Base-by-base conservation (phyloP, 2,797 vertebrate species). In the Crenuchus spilurus region DNA sequence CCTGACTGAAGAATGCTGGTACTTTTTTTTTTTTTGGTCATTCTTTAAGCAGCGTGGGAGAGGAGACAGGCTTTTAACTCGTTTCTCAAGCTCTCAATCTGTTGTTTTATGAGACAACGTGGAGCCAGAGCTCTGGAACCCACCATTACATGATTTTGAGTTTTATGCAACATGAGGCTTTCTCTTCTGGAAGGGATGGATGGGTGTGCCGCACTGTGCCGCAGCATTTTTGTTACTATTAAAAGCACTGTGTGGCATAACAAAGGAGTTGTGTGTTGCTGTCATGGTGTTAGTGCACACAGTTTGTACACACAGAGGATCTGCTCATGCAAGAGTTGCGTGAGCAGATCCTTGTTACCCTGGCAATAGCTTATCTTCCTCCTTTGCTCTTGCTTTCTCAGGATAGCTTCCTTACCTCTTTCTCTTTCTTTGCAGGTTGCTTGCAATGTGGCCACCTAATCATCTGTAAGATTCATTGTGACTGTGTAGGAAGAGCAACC, bases 31-130 rank as follows among this genome's bases (percentile, higher is more conserved):
- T 58, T 18, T 48, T 37, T 61, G 11, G 57, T 60, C 57, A 1
- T 60, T 22, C 28, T 11, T 22, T 39, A 13, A 39, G 58, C 58
- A 61, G 58, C 11, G 33, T 41, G 58, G 35, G 35, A 24, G 58
- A 26, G 35, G 18, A 42, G 48, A n/a, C 26, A 33, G 18, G 13
- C 24, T 44, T 55, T 55, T 31, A 55, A 31, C 52, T 55, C 52
- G 10, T 71, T 71, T 71, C 57, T 62, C 31, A 37, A 28, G 44
- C 16, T 28, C 55, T 37, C 14, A 48, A 1, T 41, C 31, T 41
- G 48, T 37, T 72, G 70, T 55, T 72, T 49, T 57, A 24, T 48
- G 62, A 61, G 64, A 61, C 64, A 52, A 44, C 14, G 5, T 52
- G 72, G 44, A 68, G 72, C 64, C 72, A 10, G 11, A 4, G 44